Evolutionary conservation across 64 coral and sea anemone genomes (phyloP).

Genomic region (Hydrozoanthus tunicans): DNA sequence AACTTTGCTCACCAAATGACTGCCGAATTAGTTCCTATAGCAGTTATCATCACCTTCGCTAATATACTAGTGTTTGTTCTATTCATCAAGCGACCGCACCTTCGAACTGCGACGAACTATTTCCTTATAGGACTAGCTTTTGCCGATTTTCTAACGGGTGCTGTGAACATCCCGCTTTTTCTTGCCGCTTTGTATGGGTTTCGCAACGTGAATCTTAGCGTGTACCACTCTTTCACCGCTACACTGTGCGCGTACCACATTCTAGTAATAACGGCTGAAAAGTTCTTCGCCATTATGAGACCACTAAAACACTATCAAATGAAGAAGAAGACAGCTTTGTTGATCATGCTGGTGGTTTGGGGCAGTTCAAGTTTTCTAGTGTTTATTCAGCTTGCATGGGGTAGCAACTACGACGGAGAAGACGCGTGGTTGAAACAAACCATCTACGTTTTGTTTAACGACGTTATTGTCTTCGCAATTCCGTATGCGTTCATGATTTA

Average conservation of each 20-base stretch:
- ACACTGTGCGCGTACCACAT: conserved; percentile 46
- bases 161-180: conserved; percentile 38
- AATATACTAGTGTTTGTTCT: conserved; percentile 28
- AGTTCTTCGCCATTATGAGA: conserved; percentile 38
- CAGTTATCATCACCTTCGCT: conserved; percentile 27
- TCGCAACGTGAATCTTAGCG: background rate
- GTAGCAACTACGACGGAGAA: background rate
- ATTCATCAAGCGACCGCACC: background rate
- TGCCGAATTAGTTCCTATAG: conserved; percentile 26
- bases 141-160: conserved; percentile 34
- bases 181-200: background rate
- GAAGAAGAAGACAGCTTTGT: conserved; percentile 6
- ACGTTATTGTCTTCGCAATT: conserved; percentile 10
- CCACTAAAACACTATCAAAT: conserved; percentile 32
- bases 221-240: conserved; percentile 37
- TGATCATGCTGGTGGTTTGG: conserved; percentile 4
- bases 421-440: background rate
- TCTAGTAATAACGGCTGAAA: conserved; percentile 37
- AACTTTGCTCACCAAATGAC: conserved; percentile 19
- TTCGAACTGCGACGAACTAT: conserved; percentile 39
- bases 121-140: conserved; percentile 37
- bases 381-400: conserved; percentile 50
- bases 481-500: conserved; percentile 46
- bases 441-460: background rate
- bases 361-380: conserved; percentile 13